Conservation (phyloP, 2,888 invertebrate species). For the Heteromurus nitidus region DNA sequence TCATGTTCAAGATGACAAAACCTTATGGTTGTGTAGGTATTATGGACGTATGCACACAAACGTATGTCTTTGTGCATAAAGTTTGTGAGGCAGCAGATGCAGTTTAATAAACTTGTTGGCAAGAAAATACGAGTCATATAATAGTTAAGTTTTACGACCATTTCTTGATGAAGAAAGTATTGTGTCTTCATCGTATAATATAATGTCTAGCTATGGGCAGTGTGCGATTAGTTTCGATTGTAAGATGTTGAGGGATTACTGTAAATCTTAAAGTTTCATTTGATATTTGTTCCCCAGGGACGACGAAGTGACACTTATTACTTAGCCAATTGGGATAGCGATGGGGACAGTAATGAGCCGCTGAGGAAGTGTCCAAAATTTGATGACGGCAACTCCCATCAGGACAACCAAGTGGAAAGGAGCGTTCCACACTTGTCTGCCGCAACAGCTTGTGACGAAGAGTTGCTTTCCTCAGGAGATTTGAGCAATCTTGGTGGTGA, state of each 20-base stretch:
- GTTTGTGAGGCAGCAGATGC: not conserved
- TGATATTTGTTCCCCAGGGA: constrained; percentile 47
- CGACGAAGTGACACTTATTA: constrained; percentile 65
- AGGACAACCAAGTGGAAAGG: constrained; percentile 26
- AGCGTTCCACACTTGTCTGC: constrained; percentile 40
- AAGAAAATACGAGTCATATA: not conserved
- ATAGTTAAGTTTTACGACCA: not conserved
- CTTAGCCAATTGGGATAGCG: constrained; percentile 68
- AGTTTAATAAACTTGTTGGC: constrained; percentile 32
- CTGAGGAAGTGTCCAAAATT: constrained; percentile 69
- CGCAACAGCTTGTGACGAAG: constrained; percentile 7
- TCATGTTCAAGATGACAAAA: constrained; percentile 52
- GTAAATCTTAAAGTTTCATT: not conserved
- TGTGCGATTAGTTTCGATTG: not conserved
- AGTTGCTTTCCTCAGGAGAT: constrained; percentile 23
- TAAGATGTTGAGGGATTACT: constrained; percentile 24
- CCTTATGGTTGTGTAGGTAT: not conserved
- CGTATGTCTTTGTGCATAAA: not conserved
- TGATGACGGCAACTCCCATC: constrained; percentile 57
- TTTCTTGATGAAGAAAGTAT: not conserved
- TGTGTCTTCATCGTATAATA: not conserved
- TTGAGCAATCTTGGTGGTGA: constrained; percentile 26
- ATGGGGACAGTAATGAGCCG: constrained; percentile 72
- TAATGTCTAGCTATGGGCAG: not conserved
- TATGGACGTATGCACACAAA: not conserved